Conservation (phyloP, 2,797 vertebrate genomes). For the Gallinago solitaria region DNA sequence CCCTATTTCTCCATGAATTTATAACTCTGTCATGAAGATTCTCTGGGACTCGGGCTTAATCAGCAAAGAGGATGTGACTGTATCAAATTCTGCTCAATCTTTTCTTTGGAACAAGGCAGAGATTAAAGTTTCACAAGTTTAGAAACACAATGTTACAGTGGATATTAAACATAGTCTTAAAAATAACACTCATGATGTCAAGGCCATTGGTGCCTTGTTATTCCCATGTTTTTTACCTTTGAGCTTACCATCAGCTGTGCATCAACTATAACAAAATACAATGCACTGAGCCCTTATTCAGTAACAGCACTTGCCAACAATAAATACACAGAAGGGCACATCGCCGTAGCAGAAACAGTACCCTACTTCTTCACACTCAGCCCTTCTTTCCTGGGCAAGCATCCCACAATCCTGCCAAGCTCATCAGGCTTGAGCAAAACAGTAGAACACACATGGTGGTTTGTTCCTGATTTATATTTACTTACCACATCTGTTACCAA, state of each 20-base stretch:
- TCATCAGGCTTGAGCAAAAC: neutral
- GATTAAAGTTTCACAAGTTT: neutral
- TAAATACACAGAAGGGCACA: neutral
- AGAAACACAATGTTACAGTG: neutral
- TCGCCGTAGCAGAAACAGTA: neutral
- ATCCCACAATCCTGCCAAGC: fast-evolving
- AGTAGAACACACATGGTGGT: fast-evolving
- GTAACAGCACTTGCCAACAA: neutral
- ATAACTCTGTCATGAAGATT: neutral
- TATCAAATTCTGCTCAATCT: neutral
- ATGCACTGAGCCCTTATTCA: neutral
- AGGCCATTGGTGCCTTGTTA: neutral
- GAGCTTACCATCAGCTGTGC: neutral
- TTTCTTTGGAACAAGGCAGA: neutral
- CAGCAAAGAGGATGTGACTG: neutral
- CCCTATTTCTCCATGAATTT: neutral
- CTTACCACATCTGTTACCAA: constrained; percentile 92
- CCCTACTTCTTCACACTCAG: neutral
- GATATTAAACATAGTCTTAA: neutral
- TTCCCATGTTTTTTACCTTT: neutral
- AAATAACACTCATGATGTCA: neutral
- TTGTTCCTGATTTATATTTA: neutral
- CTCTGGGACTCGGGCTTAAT: neutral
- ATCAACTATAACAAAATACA: neutral
- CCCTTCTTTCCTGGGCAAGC: neutral